Evolutionary conservation across 2,888 invertebrate species (phyloP).

Genomic region (Didymodactylos carnosus): DNA sequence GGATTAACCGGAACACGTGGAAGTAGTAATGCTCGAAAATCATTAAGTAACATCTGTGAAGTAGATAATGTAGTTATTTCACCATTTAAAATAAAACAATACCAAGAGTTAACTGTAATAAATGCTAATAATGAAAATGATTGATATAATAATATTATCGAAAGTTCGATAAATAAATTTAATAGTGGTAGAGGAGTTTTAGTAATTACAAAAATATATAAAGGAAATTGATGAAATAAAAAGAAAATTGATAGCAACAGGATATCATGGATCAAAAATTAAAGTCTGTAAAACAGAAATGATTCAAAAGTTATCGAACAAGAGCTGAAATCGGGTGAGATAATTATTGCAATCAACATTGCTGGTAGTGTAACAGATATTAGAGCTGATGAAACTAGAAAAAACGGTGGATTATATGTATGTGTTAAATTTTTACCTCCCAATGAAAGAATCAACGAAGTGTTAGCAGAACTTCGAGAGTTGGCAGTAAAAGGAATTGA

Average conservation of each 20-base stretch:
- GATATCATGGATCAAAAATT: background rate
- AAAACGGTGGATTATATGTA: constrained; percentile 17
- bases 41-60: constrained; percentile 16
- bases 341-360: constrained; percentile 17
- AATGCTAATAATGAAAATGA: background rate
- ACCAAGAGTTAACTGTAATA: constrained; percentile 1
- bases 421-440: constrained; percentile 16
- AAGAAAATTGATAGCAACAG: background rate
- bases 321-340: constrained; percentile 6
- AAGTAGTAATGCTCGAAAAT: constrained; percentile 20
- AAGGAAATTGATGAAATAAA: background rate
- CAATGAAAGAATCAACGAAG: constrained; percentile 16
- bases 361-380: constrained; percentile 17
- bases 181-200: constrained; percentile 4
- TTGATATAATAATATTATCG: background rate
- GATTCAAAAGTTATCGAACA: background rate
- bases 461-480: constrained; percentile 16
- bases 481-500: too few species aligned
- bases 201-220: constrained; percentile 6
- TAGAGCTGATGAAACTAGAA: background rate
- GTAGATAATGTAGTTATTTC: constrained; percentile 15
- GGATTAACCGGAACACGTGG: constrained; percentile 22
- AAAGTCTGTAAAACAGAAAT: background rate
- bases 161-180: constrained; percentile 17
- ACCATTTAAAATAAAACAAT: constrained; percentile 3